Evolutionary conservation across 2,888 invertebrate species (phyloP), one percentile per base, ranked within the genome.

Genomic region (Rhodophaea formosa): DNA sequence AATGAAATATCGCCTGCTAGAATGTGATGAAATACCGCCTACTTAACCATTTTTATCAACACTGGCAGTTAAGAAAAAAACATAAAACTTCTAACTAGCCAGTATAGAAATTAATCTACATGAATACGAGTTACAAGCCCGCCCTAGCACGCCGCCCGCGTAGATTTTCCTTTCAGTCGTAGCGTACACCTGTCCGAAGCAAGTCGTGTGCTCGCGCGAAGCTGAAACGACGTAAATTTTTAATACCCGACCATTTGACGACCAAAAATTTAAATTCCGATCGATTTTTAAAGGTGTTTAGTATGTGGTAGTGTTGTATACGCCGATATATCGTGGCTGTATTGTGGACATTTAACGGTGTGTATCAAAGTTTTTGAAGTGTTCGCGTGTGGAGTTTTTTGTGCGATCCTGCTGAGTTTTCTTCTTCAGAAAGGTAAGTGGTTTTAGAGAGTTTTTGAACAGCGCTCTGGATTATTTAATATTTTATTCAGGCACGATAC

Each of bases 281-380:
- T 64, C 47, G 49, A 56, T 65, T 70, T 69, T 63, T 62, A 59
- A 64, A 63, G 56, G 74, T 74, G 75, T 70, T 71, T 70, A 74
- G 74, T 54, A 39, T 62, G 66, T 67, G 67, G 60, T 66, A 65
- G 65, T 63, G 66, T 59, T 62, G 55, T 57, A 60, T 61, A 66
- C 59, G 64, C 58, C 55, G 65, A 61, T 30, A 43, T 17, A 70
- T 68, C 66, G 66, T 72, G 65, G 63, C 67, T 65, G 63, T 59
- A 66, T 56, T 62, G 68, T 68, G 65, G 65, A 71, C 64, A 66
- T 64, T 72, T 72, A 64, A 65, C 64, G 73, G 63, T 66, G 66
- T 74, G 78, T 75, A 72, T 67, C 78, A 70, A 82, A 84, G 85
- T 84, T 86, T 80, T 79, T 83, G 82, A 85, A 85, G 86, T 86